phyloP scores from a whole-genome alignment of 2,797 vertebrate genomes.

The Ptychobarbus kaznakovi region DNA sequence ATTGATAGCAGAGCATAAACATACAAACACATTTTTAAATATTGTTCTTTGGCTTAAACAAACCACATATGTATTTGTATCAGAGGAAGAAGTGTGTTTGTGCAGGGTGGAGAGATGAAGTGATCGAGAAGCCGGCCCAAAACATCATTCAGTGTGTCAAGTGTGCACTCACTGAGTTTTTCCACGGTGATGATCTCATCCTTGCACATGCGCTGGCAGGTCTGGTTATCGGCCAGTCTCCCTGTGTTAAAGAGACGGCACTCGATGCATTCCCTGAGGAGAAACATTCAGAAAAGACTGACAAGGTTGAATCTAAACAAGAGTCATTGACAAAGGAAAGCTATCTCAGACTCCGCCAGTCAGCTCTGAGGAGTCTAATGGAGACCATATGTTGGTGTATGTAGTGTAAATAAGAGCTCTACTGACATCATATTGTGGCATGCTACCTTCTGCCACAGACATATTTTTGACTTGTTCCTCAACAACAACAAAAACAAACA shows the following conservation, averaged over 20 bases:
- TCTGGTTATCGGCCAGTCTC: constrained; percentile 90
- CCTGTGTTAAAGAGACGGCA: constrained; percentile 90
- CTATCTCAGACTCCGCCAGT: background rate
- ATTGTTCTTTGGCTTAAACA: background rate
- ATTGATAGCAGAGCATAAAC: background rate
- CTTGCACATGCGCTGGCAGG: constrained; percentile 87
- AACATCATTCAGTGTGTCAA: background rate
- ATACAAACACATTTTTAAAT: background rate
- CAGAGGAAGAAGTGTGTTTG: background rate
- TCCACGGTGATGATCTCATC: constrained; percentile 89
- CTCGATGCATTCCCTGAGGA: constrained; percentile 91
- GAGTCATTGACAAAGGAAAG: background rate
- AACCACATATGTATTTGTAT: background rate
- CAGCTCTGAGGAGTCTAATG: constrained; percentile 5
- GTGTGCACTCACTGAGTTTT: constrained; percentile 82
- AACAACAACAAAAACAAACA: background rate
- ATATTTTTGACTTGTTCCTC: background rate
- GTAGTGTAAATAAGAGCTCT: background rate
- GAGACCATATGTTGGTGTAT: background rate
- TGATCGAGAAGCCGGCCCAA: background rate
- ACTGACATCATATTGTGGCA: background rate
- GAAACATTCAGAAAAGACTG: constrained; percentile 11
- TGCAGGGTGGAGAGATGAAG: background rate
- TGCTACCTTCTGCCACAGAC: background rate
- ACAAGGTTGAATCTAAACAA: background rate